These are phyloP conservation scores for Sepiola atlantica DNA, from an alignment of 2,888 invertebrate genomes.

Conservation along the genomic window DNA sequence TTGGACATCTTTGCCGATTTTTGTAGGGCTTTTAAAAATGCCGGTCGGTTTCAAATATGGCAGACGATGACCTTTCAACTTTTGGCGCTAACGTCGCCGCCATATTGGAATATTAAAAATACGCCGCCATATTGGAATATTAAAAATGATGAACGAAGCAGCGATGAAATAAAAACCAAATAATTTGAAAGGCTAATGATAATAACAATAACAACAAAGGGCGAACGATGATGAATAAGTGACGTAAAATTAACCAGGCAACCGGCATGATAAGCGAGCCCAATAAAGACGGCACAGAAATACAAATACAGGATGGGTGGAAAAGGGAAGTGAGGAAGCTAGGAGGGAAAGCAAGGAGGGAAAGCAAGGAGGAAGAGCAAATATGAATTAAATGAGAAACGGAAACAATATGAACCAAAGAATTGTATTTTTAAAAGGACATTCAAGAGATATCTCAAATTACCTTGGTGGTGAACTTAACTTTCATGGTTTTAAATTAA, in stretches of 20 bases:
- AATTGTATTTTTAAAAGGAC: no score
- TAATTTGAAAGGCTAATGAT: constrained; percentile 6
- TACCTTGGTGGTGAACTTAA: no score
- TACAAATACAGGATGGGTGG: background rate
- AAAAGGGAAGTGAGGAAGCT: background rate
- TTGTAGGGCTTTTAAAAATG: background rate
- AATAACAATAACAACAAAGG: background rate
- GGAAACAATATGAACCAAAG: no score
- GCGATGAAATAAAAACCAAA: background rate
- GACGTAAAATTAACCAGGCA: background rate
- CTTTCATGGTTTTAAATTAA: no score
- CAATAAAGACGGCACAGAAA: background rate
- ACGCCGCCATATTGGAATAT: background rate
- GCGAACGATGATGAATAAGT: background rate
- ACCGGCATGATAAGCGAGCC: background rate
- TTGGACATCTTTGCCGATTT: background rate
- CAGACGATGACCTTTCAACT: constrained; percentile 4
- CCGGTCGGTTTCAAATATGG: background rate
- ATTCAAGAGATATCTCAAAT: no score
- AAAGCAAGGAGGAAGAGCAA: background rate
- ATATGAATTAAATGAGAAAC: no score
- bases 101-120: background rate
- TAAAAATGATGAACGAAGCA: background rate
- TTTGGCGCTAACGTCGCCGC: background rate
- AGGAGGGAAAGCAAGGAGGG: background rate